Conservation (phyloP, 2,888 invertebrate species). For the Ochlodes sylvanus region DNA sequence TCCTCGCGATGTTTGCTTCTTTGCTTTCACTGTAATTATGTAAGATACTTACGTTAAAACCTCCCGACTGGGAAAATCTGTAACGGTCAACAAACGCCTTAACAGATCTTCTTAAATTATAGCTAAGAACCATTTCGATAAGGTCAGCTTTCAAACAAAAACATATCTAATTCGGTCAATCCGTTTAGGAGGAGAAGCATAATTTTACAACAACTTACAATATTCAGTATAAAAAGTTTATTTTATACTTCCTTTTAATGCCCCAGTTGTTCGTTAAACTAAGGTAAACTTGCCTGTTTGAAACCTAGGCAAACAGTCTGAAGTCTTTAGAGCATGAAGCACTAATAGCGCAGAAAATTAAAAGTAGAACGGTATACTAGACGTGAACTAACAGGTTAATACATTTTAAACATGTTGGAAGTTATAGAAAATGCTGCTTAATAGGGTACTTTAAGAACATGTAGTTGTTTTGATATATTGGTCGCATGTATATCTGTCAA, state of each 20-base stretch:
- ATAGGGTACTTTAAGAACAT: neutral
- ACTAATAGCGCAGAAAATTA: slow-evolving; percentile 14
- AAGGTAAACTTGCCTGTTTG: slow-evolving; percentile 12
- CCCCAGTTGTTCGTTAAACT: slow-evolving; percentile 15
- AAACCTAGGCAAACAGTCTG: slow-evolving; percentile 12
- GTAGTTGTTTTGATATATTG: too few relatives aligned
- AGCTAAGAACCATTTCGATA: too few relatives aligned
- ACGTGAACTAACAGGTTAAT: slow-evolving; percentile 19
- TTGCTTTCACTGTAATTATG: too few relatives aligned
- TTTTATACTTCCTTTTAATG: slow-evolving; percentile 10
- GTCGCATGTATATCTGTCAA: too few relatives aligned
- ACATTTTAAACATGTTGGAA: neutral
- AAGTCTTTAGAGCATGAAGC: slow-evolving; percentile 14
- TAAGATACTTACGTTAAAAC: too few relatives aligned
- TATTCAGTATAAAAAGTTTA: slow-evolving; percentile 1
- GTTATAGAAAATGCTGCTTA: neutral
- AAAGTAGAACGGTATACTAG: slow-evolving; percentile 7
- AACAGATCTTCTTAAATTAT: too few relatives aligned
- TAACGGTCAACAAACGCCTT: too few relatives aligned
- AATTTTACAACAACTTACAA: neutral
- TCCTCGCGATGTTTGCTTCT: too few relatives aligned
- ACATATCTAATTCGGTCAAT: too few relatives aligned
- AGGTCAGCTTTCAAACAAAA: too few relatives aligned
- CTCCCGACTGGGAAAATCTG: too few relatives aligned
- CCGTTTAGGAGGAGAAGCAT: too few relatives aligned